Base-by-base conservation (phyloP, 1,140 invertebrate genomes). In the Drosophila willistoni region DNA sequence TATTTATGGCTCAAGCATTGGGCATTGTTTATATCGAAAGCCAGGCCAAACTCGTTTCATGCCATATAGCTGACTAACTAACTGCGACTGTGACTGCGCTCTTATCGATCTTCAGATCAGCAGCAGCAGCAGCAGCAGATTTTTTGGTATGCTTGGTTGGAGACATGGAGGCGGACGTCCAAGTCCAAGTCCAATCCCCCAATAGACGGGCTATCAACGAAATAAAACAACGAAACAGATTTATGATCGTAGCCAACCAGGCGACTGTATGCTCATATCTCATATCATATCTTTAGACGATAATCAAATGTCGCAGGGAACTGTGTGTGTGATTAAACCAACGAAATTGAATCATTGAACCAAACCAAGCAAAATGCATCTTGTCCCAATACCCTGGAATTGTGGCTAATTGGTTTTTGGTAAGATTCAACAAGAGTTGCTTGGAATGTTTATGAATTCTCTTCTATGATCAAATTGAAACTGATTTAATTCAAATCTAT, bases 1-100 rank as follows among this genome's bases (percentile, higher is more conserved):
- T 89, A 89, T 89, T 89, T 90, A 89, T 89, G 85, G 81, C 81
- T 60, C 77, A 68, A 56, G 71, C 85, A 89, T 79, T 87, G 83
- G 56, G 79, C 82, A 86, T 84, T 87, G 84, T 87, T 87, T 77
- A 89, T 86, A 74, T 86, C 74, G 73, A 51, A 74, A 63, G 47
- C 56, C 22, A 61, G 14, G 19, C 17, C 61, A 82, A 85, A 86
- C 81, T 78, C 66, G 81, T 84, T 86, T 85, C 74, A 61, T 59
- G 42, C 51, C 54, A 39, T 62, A 54, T 29, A 29, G 64, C 72
- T 79, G 57, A 63, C 60, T 77, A 80, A 78, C 78, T 63, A 76
- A 57, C 79, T 55, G 71, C 61, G 62, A 77, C 72, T 61, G 36
- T 47, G 64, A 72, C 64, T 47, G 39, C 17, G 56, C 73, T 84